phyloP scores from a whole-genome alignment of 2,113 vertebrate species.

The Thunnus maccoyii region DNA sequence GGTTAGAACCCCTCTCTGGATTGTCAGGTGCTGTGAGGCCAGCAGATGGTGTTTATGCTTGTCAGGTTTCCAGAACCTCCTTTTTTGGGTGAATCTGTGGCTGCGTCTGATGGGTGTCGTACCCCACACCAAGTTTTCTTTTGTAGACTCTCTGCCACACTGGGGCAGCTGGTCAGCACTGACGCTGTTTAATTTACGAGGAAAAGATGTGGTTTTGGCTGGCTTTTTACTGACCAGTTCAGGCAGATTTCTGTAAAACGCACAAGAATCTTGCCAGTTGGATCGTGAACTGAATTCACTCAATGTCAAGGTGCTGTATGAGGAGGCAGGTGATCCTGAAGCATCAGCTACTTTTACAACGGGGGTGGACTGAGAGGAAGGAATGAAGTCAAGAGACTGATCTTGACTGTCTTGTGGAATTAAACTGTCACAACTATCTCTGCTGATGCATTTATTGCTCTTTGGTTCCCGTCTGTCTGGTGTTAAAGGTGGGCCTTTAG shows the following conservation, averaged over 20 bases:
- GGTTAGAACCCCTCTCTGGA: conserved; percentile 1
- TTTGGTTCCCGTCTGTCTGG: neutral
- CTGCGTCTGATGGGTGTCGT: neutral
- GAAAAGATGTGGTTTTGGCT: neutral
- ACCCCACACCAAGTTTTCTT: conserved; percentile 8
- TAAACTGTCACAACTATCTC: conserved; percentile 21
- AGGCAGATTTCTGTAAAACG: neutral
- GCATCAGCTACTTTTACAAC: conserved; percentile 14
- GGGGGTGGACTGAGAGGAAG: conserved; percentile 78
- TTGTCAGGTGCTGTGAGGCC: neutral
- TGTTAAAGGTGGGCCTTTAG: neutral
- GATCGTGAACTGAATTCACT: neutral
- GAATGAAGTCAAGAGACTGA: conserved; percentile 62
- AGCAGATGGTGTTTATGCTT: neutral
- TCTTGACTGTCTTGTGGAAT: conserved; percentile 10
- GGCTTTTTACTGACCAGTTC: neutral
- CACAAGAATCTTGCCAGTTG: neutral
- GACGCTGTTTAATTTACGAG: neutral
- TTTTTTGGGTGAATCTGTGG: conserved; percentile 29
- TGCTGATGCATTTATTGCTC: neutral
- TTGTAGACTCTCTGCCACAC: neutral
- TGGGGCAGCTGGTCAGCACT: neutral
- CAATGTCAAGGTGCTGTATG: neutral
- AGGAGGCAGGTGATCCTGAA: neutral
- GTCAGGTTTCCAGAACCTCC: conserved; percentile 25